phyloP scores from a whole-genome alignment of 2,888 invertebrate species.

The Entomobrya proxima region DNA sequence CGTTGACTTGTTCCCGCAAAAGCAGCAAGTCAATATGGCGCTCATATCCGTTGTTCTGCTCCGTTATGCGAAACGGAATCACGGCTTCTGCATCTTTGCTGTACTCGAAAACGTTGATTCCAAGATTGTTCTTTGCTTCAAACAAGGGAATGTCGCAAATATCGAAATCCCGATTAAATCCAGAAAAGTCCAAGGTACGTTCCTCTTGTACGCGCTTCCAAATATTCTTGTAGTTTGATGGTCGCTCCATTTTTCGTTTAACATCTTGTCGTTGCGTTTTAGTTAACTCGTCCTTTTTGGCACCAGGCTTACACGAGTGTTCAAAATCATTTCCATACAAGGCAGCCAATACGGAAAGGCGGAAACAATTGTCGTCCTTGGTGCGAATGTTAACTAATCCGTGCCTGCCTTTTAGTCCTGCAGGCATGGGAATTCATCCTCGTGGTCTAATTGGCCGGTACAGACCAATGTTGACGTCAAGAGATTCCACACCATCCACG shows the following conservation, averaged over 20 bases:
- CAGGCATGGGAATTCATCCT: not conserved
- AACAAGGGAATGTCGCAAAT: not conserved
- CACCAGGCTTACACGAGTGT: not conserved
- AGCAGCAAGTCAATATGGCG: too few species aligned
- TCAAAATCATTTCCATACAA: not conserved
- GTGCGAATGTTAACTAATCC: not conserved
- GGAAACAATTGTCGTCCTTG: not conserved
- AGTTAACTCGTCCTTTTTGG: not conserved
- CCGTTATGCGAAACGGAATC: too few species aligned
- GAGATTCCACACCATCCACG: not conserved
- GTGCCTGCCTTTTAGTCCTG: not conserved
- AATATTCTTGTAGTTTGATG: not conserved
- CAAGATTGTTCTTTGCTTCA: not conserved
- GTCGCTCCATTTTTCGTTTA: not conserved
- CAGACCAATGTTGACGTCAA: not conserved
- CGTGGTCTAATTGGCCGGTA: not conserved
- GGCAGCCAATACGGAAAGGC: not conserved
- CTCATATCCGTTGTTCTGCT: too few species aligned
- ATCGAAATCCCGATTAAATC: not conserved
- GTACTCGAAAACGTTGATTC: not conserved
- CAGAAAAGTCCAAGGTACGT: not conserved
- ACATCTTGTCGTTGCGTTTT: not conserved
- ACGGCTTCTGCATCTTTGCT: too few species aligned
- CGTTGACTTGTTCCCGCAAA: too few species aligned
- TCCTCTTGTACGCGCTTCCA: not conserved